Conservation (phyloP, 2,797 vertebrate genomes). For the Phataginus tetradactyla region DNA sequence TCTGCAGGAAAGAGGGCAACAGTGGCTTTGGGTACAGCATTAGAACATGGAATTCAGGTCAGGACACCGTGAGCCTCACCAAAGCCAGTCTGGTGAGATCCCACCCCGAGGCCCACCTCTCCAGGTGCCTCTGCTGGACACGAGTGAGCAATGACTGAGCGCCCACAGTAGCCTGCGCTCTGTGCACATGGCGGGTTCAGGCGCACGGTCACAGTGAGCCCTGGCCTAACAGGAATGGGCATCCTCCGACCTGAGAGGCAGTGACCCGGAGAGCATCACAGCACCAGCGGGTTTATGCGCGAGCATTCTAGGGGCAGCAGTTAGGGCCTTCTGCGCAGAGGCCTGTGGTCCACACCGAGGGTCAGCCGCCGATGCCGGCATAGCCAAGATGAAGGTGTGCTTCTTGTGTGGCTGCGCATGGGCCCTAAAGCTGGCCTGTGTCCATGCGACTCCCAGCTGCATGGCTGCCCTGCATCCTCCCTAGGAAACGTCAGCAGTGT, state of each 20-base stretch:
- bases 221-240: rapidly evolving
- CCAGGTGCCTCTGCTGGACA: too few relatives aligned
- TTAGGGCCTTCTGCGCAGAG: background rate
- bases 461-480: too few relatives aligned
- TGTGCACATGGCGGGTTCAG: rapidly evolving
- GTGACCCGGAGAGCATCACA: background rate
- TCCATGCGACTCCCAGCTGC: too few relatives aligned
- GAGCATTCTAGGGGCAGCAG: too few relatives aligned
- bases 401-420: too few relatives aligned
- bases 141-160: rapidly evolving
- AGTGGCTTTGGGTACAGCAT: background rate
- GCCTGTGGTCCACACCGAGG: too few relatives aligned
- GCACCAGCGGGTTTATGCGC: too few relatives aligned
- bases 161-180: rapidly evolving
- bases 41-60: rapidly evolving
- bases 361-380: too few relatives aligned
- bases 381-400: too few relatives aligned
- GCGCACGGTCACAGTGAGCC: rapidly evolving
- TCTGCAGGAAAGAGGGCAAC: rapidly evolving
- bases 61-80: rapidly evolving
- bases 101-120: background rate
- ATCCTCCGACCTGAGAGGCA: background rate
- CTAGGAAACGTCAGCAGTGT: too few relatives aligned
- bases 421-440: too few relatives aligned
- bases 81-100: rapidly evolving